These are phyloP conservation scores for Ancistrus triradiatus DNA, from an alignment of 2,113 vertebrate species.

Conservation along the genomic window DNA sequence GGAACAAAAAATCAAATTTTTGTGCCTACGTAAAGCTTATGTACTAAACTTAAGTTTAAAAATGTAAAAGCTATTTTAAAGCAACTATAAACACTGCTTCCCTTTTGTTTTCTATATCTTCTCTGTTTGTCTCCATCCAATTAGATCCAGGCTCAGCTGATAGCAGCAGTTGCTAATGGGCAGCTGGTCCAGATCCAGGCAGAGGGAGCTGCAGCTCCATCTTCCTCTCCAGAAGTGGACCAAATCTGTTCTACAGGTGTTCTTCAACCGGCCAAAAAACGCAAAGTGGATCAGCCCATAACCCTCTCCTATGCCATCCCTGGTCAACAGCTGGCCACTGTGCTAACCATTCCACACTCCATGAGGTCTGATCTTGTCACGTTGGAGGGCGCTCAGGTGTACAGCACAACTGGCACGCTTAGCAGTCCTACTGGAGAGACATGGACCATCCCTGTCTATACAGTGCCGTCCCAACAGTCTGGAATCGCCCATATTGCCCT, in stretches of 20 bases:
- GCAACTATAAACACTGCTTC: no score
- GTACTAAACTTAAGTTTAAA: no score
- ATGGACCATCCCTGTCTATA: slow-evolving; percentile 98
- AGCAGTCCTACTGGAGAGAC: slow-evolving; percentile 96
- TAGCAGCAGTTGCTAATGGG: no score
- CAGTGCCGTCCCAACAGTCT: slow-evolving; percentile 85
- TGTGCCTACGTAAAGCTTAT: no score
- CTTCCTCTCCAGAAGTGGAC: slow-evolving; percentile 78
- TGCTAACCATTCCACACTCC: slow-evolving; percentile 93
- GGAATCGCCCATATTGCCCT: slow-evolving; percentile 94
- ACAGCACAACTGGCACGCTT: slow-evolving; percentile 95
- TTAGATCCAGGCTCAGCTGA: slow-evolving; percentile 92
- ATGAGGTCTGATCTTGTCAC: slow-evolving; percentile 93
- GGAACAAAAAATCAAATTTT: no score
- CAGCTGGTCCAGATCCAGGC: no score
- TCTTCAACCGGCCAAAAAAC: slow-evolving; percentile 95
- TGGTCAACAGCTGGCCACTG: slow-evolving; percentile 91
- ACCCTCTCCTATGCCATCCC: slow-evolving; percentile 92
- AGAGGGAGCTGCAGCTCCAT: slow-evolving; percentile 86
- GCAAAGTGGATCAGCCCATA: slow-evolving; percentile 94
- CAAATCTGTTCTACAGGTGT: slow-evolving; percentile 79
- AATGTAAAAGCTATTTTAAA: no score
- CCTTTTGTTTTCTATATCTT: neutral
- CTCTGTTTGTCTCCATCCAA: slow-evolving; percentile 49
- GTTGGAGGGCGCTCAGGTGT: slow-evolving; percentile 94